Evolutionary conservation across 2,113 vertebrate genomes (phyloP).

Genomic region (Rhombomys opimus): DNA sequence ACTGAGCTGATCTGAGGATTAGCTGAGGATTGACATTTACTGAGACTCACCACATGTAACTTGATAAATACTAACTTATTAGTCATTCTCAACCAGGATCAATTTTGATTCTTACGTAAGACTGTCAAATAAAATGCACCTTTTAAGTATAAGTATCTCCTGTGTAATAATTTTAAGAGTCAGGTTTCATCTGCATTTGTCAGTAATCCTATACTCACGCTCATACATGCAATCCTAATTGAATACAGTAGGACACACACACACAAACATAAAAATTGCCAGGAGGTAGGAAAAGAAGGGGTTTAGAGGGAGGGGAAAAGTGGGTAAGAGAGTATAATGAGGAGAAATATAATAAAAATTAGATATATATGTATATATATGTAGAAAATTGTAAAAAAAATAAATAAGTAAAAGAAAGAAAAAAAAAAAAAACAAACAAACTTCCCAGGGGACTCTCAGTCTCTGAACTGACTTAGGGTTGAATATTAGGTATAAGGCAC

Average conservation of each 20-base stretch:
- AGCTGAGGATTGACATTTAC: background rate
- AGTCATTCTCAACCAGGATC: background rate
- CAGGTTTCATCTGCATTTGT: background rate
- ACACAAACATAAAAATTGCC: background rate
- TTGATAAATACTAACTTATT: background rate
- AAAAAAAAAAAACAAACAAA: background rate
- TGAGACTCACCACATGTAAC: background rate
- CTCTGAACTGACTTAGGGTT: background rate
- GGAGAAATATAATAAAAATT: background rate
- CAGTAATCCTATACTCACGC: background rate
- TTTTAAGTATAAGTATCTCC: background rate
- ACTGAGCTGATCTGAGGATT: background rate
- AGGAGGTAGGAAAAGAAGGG: no score
- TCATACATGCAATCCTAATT: background rate
- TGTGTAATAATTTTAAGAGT: conserved; percentile 21
- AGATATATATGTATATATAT: background rate
- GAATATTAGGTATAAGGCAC: background rate
- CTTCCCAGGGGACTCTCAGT: background rate
- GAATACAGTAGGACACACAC: background rate
- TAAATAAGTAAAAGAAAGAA: background rate
- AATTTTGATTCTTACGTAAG: background rate
- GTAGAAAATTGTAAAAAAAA: background rate
- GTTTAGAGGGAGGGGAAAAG: background rate
- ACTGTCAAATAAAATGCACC: background rate
- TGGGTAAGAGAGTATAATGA: background rate